Evolutionary conservation across 2,888 invertebrate genomes (phyloP).

Genomic region (Macrophya annulata): DNA sequence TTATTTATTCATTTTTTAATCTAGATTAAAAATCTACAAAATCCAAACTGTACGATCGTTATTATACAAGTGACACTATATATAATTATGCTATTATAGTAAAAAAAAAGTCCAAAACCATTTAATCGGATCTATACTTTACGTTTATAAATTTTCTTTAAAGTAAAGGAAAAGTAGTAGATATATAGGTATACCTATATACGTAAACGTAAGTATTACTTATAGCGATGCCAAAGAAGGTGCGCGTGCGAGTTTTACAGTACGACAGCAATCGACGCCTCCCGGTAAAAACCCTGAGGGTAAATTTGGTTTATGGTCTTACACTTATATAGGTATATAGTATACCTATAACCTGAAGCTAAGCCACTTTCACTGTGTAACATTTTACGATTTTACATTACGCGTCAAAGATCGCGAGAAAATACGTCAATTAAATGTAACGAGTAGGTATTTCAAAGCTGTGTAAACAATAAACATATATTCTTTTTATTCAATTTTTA

Average conservation of each 20-base stretch:
- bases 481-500: too few species aligned
- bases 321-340: not conserved
- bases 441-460: not conserved
- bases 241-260: not conserved
- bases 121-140: too few species aligned
- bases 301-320: constrained; percentile 34
- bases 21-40: not conserved
- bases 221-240: constrained; percentile 8
- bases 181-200: not conserved
- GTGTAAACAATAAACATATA: too few species aligned
- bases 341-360: not conserved
- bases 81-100: too few species aligned
- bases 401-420: not conserved
- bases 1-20: not conserved
- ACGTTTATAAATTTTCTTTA: not conserved
- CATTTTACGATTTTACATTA: not conserved
- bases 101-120: too few species aligned
- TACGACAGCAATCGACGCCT: constrained; percentile 13
- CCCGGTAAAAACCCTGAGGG: constrained; percentile 12
- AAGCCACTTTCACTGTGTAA: not conserved
- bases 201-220: not conserved
- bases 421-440: not conserved
- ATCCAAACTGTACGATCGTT: too few species aligned
- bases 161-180: not conserved
- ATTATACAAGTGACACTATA: too few species aligned